Evolutionary conservation across 1,140 invertebrate genomes (phyloP).

Genomic region (Caenorhabditis inopinata): DNA sequence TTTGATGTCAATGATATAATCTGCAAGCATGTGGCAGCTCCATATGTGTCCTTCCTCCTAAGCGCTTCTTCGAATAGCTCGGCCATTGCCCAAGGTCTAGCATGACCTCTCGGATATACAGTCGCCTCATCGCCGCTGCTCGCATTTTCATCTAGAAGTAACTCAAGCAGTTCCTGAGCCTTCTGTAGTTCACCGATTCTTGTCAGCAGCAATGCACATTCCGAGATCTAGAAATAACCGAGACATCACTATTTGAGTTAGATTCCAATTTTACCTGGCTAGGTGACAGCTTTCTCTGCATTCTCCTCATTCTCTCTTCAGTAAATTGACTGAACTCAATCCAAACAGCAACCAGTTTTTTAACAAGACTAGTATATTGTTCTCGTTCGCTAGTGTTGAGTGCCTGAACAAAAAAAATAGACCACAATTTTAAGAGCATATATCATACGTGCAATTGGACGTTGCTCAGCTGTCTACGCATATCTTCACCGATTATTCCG

Average conservation of each 20-base stretch:
- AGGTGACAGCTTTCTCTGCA: constrained; percentile 25
- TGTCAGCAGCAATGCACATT: constrained; percentile 34
- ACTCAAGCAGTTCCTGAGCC: constrained; percentile 30
- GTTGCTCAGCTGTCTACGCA: constrained; percentile 18
- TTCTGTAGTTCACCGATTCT: constrained; percentile 41
- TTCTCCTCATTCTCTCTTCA: constrained; percentile 3
- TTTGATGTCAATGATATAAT: background rate
- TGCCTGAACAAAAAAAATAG: constrained; percentile 31
- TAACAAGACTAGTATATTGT: background rate
- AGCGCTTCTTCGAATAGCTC: constrained; percentile 38
- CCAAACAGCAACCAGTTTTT: constrained; percentile 33
- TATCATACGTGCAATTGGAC: background rate
- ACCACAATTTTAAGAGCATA: background rate
- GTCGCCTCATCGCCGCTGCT: constrained; percentile 5
- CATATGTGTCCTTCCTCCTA: background rate
- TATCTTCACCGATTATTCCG: background rate
- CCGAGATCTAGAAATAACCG: constrained; percentile 21
- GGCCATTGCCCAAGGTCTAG: background rate
- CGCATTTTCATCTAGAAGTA: constrained; percentile 29
- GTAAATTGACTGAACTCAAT: constrained; percentile 40
- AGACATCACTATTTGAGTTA: background rate
- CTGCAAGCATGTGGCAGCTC: constrained; percentile 29
- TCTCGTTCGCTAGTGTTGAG: constrained; percentile 18
- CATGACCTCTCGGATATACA: constrained; percentile 1
- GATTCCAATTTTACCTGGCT: background rate